Evolutionary conservation across 2,113 vertebrate genomes (phyloP), one percentile per base, ranked within the genome.

Genomic region (Cranoglanis bouderius): DNA sequence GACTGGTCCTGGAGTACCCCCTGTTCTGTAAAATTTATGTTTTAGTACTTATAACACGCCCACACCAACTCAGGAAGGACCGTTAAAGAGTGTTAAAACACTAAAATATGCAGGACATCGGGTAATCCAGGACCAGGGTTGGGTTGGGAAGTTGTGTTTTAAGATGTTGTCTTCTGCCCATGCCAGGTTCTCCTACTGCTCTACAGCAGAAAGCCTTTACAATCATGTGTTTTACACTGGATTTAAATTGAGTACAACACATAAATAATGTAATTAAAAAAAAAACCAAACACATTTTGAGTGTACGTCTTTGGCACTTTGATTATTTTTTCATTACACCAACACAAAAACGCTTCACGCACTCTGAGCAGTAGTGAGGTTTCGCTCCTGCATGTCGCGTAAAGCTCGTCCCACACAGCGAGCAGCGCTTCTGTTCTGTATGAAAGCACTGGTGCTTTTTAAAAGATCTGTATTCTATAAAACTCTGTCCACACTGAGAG

Each of bases 321-420:
- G n/a, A n/a, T n/a, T 81, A 81, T 55, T 53, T 81, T 53, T 81
- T 81, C 5, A 81, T 53, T 35, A 53, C n/a, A 18, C 77, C 77
- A 19, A 81, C 77, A 55, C 77, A 81, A 21, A 81, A 81, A 4
- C 77, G 77, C 55, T 32, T 53, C 77, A 81, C 77, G 57, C 80
- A 82, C 32, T 82, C 80, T 12, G 53, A 82, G 53, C 80, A 82
- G 53, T 55, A 82, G 10, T 38, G 53, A 24, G 80, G 80, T 57
- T 82, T 82, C 7, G 18, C 80, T 21, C 80, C 80, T 3, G 80
- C 49, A 3, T 32, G 49, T 18, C 55, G 77, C 3, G 77, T 81
- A 18, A 81, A 81, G 16, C 77, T 81, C 49, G 49, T 81, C n/a
- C 77, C 49, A 35, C 77, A 81, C 29, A 81, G 77, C 1, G 77